These are phyloP conservation scores for Oostethus manadensis DNA, from an alignment of 2,113 vertebrate species.

Conservation along the genomic window DNA sequence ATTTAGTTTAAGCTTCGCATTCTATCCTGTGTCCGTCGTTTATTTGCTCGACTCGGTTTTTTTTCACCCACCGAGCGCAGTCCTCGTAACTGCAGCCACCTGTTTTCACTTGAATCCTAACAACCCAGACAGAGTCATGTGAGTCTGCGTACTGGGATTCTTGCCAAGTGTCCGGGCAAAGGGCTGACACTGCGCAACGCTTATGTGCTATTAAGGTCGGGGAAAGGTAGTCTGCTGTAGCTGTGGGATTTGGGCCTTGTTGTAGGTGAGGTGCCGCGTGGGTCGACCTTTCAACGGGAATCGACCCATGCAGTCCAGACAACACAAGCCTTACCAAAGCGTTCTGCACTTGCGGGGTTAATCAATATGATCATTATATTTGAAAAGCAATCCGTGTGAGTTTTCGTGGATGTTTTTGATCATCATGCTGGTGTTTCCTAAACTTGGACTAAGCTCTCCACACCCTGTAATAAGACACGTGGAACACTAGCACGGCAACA, in stretches of 20 bases:
- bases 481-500: neutral
- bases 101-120: slow-evolving; percentile 15
- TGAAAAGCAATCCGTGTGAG: neutral
- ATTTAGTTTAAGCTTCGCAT: neutral
- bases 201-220: slow-evolving; percentile 21
- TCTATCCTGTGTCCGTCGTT: neutral
- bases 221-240: neutral
- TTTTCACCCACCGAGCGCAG: neutral
- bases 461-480: slow-evolving; percentile 39
- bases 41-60: neutral
- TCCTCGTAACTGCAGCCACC: neutral
- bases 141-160: slow-evolving; percentile 13
- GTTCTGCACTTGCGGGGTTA: too few species aligned
- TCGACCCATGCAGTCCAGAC: too few species aligned
- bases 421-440: slow-evolving; percentile 4
- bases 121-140: slow-evolving; percentile 15
- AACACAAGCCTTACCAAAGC: too few species aligned
- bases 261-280: neutral
- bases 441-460: slow-evolving; percentile 13
- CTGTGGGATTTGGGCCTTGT: neutral
- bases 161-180: slow-evolving; percentile 21
- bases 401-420: neutral
- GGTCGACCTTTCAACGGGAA: neutral
- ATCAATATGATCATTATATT: neutral
- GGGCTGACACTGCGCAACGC: slow-evolving; percentile 1